Percentiles rank a stretch among this genome's conserved stretches.
phyloP scores from a whole-genome alignment of 1,140 invertebrate genomes.

The Lepidurus apus region DNA sequence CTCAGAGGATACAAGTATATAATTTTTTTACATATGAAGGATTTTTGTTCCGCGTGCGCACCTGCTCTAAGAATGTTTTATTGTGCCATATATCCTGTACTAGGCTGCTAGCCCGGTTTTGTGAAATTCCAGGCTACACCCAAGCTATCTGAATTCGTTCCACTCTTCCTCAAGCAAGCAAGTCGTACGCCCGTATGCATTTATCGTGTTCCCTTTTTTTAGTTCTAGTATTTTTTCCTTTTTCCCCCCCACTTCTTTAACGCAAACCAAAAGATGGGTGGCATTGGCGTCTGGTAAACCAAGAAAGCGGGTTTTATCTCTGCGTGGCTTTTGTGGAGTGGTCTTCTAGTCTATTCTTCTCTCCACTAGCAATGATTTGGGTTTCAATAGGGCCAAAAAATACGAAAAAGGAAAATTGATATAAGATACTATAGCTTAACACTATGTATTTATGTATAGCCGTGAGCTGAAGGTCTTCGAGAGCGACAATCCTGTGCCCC shows the following conservation, averaged over 20 bases:
- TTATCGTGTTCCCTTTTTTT: background rate
- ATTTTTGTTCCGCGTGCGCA: background rate
- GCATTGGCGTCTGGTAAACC: background rate
- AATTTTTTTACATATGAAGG: background rate
- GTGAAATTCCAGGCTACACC: background rate
- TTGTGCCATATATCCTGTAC: constrained; percentile 23
- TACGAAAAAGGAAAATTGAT: background rate
- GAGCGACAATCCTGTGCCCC: background rate
- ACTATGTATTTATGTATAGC: background rate
- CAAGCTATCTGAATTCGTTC: background rate
- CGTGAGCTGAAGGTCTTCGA: background rate
- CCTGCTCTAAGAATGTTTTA: background rate
- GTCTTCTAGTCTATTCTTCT: background rate
- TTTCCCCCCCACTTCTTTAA: background rate
- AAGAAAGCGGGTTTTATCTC: background rate
- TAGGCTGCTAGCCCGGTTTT: background rate
- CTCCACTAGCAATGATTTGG: background rate
- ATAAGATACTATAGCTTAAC: background rate
- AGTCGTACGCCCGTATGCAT: background rate
- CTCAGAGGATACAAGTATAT: too few relatives aligned
- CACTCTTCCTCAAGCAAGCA: background rate
- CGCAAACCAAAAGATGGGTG: background rate
- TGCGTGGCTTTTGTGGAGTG: background rate
- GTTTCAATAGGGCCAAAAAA: background rate
- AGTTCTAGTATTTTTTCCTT: background rate